Evolutionary conservation across 2,797 vertebrate genomes (phyloP).

Genomic region (Spatula versicolor): DNA sequence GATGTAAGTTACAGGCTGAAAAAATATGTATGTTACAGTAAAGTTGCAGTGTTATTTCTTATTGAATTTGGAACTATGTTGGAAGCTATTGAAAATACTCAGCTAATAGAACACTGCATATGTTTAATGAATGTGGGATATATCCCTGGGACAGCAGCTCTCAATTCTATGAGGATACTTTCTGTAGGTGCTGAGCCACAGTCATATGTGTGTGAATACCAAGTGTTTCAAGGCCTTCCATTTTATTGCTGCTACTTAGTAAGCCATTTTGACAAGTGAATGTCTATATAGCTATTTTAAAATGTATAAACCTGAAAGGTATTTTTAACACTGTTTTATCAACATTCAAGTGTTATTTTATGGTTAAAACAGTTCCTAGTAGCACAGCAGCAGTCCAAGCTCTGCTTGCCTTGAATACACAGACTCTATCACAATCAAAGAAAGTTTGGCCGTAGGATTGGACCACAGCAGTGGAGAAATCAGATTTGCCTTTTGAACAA

Average conservation of each 20-base stretch:
- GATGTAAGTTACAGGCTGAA: neutral
- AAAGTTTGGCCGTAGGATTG: neutral
- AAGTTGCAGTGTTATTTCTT: constrained; percentile 13
- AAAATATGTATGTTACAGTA: neutral
- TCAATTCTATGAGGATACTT: neutral
- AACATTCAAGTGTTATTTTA: neutral
- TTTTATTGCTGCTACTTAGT: neutral
- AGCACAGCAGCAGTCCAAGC: neutral
- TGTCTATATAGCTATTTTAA: neutral
- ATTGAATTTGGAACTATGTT: neutral
- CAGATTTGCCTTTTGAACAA: neutral
- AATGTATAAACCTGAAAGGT: neutral
- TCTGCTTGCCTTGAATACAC: neutral
- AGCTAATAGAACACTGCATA: neutral
- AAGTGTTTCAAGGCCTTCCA: neutral
- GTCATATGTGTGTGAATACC: neutral
- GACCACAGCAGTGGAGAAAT: neutral
- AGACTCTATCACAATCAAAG: neutral
- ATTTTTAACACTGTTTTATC: neutral
- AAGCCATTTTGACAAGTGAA: neutral
- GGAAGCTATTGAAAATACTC: constrained; percentile 9
- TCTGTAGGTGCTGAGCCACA: neutral
- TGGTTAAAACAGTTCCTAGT: neutral
- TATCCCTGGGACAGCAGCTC: neutral
- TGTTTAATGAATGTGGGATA: constrained; percentile 8